A percentile compares a stretch with the other conserved stretches of the same genome.
phyloP scores from a whole-genome alignment of 2,113 vertebrate species.

The Martes martes region DNA sequence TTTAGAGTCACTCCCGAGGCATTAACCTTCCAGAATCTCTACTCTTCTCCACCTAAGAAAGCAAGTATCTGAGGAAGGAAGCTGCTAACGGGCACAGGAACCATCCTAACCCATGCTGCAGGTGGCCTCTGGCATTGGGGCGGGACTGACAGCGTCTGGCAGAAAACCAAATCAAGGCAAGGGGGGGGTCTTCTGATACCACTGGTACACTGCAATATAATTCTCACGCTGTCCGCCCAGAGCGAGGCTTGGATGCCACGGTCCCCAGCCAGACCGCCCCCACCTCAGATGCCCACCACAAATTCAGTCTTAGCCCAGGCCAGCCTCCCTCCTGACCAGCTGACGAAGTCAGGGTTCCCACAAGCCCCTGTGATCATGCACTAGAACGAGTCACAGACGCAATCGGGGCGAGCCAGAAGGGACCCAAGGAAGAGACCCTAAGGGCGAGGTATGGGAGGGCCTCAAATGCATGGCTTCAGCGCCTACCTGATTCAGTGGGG shows the following conservation, averaged over 20 bases:
- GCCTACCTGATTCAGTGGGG: not conserved
- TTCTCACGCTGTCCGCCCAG: accelerated
- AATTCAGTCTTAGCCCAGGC: not conserved
- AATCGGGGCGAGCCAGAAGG: too few relatives aligned
- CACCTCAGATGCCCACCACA: not conserved
- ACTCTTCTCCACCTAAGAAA: not conserved
- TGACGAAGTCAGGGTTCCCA: not conserved
- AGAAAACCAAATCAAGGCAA: not conserved
- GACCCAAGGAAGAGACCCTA: not conserved
- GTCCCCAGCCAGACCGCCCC: not conserved
- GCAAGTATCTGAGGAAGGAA: not conserved
- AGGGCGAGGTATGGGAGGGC: too few relatives aligned
- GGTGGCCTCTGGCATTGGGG: not conserved
- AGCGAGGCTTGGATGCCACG: accelerated
- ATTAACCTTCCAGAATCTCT: not conserved
- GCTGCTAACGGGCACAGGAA: too few relatives aligned
- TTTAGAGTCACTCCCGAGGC: not conserved
- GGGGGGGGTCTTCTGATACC: too few relatives aligned
- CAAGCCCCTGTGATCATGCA: not conserved
- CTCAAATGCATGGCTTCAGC: not conserved
- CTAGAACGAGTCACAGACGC: not conserved
- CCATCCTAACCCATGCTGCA: not conserved
- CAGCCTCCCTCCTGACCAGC: not conserved
- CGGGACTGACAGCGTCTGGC: not conserved
- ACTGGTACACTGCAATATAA: accelerated